Evolutionary conservation across 1,140 invertebrate genomes (phyloP), one percentile per base, ranked within the genome.

Genomic region (Lithobius niger): DNA sequence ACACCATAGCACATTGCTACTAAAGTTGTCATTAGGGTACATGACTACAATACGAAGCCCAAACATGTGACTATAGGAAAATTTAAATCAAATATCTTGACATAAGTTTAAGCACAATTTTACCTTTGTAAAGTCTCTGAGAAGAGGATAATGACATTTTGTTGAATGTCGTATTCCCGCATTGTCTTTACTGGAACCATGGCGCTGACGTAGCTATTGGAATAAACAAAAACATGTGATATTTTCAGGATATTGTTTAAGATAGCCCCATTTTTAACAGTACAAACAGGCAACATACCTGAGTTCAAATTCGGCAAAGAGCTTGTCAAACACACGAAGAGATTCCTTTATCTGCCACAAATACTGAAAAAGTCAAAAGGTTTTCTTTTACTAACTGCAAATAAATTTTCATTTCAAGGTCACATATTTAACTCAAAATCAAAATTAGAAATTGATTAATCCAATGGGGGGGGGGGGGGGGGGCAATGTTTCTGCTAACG

Each of bases 121-220:
- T 61, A 79, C 77, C 77, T 78, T 60, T 91, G 82, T 45, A 97
- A 70, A 40, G 92, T 95, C 75, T 99, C 96, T 0, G 94, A 97
- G 70, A 98, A 99, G 3, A 99, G 75, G 21, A 98, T 93, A 56
- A 91, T 89, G 36, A 97, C 90, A 59, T 94, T 82, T 67, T 98
- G 92, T 66, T 96, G 89, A 54, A 93, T 81, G 67, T 98, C 93
- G 72, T 97, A 97, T 70, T 99, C 96, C 63, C 88, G 84, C 0
- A 88, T 88, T 31, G 88, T 86, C 67, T 99, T 99, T 2, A 99
- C 95, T 48, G 93, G 94, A 25, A 99, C 93, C 96, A 99, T 99
- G 0, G 92, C 93, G 66, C 89, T 95, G 0, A 99, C 96, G 71
- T 99, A 99, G 64, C 89, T 79, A 61, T 52, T 18, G 22, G 28